Percentiles rank a stretch among this genome's conserved stretches.
Evolutionary conservation across 2,888 invertebrate genomes (phyloP).

Genomic region (Sthenelais limicola): DNA sequence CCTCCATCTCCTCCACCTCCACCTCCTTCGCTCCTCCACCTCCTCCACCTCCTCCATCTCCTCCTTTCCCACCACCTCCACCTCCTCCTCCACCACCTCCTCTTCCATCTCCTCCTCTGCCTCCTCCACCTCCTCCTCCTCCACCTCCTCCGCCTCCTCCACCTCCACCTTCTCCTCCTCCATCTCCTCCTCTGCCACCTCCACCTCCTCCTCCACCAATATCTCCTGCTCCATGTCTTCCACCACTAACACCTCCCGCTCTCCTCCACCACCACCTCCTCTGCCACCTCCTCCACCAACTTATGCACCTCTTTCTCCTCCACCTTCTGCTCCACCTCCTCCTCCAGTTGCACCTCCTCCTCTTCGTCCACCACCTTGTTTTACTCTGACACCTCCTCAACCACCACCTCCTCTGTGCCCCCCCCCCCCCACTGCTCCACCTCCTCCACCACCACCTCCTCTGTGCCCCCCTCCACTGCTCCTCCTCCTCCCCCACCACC

Average conservation of each 20-base stretch:
- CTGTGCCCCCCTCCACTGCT: no score
- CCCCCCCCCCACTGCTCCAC: neutral
- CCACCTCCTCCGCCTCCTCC: no score
- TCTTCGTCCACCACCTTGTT: no score
- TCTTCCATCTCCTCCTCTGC: no score
- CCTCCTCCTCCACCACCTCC: neutral
- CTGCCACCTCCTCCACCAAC: neutral
- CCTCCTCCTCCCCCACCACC: no score
- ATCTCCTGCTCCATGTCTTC: constrained; percentile 7
- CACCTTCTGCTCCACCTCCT: neutral
- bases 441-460: constrained; percentile 7
- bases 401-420: no score
- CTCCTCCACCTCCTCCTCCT: no score
- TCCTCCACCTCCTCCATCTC: constrained; percentile 1
- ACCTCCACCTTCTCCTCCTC: no score
- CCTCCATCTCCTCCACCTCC: no score
- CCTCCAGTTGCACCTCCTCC: no score
- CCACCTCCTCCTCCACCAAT: constrained; percentile 1
- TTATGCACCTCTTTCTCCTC: neutral
- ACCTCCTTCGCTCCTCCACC: neutral
- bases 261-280: constrained; percentile 1
- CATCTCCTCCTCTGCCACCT: no score
- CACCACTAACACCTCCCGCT: constrained; percentile 6
- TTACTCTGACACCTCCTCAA: no score
- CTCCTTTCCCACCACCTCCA: neutral